phyloP scores from a whole-genome alignment of 23 tunicate species.

The Ascidia mentula region DNA sequence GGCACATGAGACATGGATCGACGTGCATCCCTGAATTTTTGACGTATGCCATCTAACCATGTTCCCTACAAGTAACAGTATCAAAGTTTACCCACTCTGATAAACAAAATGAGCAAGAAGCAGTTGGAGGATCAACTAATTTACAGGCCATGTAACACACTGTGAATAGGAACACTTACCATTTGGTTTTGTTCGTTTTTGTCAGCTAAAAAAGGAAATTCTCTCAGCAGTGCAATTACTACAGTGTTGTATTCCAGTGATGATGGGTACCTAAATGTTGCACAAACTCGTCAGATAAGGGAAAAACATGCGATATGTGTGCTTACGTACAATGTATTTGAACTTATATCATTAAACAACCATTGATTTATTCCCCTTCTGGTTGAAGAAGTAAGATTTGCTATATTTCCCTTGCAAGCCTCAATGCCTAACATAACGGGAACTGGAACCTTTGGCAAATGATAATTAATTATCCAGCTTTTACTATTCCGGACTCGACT shows the following conservation, averaged over 20 bases:
- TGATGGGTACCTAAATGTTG: slow-evolving; percentile 12
- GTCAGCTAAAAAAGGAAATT: slow-evolving; percentile 17
- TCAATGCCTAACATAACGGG: slow-evolving; percentile 11
- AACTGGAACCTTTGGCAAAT: slow-evolving; percentile 9
- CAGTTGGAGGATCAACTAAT: not conserved
- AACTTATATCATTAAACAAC: slow-evolving; percentile 4
- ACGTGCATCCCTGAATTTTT: slow-evolving; percentile 14
- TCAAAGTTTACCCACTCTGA: not conserved
- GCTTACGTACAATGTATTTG: slow-evolving; percentile 14
- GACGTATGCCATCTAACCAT: slow-evolving; percentile 10
- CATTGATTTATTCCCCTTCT: slow-evolving; percentile 13
- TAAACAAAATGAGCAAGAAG: not conserved
- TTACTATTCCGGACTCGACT: not conserved
- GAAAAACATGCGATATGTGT: not conserved
- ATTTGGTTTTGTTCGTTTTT: not conserved
- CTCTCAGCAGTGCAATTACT: not conserved
- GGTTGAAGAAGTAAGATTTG: slow-evolving; percentile 9
- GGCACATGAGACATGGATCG: slow-evolving; percentile 17
- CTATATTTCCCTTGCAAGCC: slow-evolving; percentile 6
- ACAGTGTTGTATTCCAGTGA: slow-evolving; percentile 14
- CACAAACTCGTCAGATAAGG: not conserved
- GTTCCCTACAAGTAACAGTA: slow-evolving; percentile 8
- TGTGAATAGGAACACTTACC: not conserved
- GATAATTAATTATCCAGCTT: not conserved
- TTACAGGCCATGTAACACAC: not conserved